phyloP scores from a whole-genome alignment of 2,113 vertebrate species.

The Sclerurus mexicanus region DNA sequence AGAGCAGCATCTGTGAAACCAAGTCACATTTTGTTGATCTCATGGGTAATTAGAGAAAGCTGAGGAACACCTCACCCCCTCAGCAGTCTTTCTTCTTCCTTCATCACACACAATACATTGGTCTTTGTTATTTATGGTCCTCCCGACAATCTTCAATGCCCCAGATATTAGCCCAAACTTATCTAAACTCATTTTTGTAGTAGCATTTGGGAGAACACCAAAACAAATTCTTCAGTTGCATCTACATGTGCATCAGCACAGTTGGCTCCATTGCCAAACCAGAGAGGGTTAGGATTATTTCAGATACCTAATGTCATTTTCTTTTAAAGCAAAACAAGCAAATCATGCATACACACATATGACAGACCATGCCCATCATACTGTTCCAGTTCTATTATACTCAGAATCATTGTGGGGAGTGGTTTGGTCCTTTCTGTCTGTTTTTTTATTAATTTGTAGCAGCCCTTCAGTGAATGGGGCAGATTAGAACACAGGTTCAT shows the following conservation, averaged over 20 bases:
- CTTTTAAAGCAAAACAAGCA: not conserved
- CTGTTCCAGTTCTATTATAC: not conserved
- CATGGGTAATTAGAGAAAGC: not conserved
- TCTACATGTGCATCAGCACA: not conserved
- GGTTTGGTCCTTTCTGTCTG: not conserved
- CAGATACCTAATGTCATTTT: not conserved
- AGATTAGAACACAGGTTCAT: not conserved
- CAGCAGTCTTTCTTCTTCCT: not conserved
- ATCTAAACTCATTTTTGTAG: not conserved
- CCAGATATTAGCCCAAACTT: not conserved
- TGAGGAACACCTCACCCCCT: not conserved
- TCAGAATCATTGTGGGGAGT: not conserved
- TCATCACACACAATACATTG: not conserved
- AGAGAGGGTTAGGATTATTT: not conserved
- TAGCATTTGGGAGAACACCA: not conserved
- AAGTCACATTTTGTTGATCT: not conserved
- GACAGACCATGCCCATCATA: not conserved
- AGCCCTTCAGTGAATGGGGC: not conserved
- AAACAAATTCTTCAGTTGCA: not conserved
- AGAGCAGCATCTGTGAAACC: not conserved
- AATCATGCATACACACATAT: not conserved
- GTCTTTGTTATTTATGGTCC: not conserved
- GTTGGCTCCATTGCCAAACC: not conserved
- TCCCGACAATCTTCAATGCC: not conserved
- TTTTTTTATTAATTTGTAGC: not conserved